Base-by-base conservation (phyloP, 1,140 invertebrate genomes). In the Lineus longissimus region DNA sequence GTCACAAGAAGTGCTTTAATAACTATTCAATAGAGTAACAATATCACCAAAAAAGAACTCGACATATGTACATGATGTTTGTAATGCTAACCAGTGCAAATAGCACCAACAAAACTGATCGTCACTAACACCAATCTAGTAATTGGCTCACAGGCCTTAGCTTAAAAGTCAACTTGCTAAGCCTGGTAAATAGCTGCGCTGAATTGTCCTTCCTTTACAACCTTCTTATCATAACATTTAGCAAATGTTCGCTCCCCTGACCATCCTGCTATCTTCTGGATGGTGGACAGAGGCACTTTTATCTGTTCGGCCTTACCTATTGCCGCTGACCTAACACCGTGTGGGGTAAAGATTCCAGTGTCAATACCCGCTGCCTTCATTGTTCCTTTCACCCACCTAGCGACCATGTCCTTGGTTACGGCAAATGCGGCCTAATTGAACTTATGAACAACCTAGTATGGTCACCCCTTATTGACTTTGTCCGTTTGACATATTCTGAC, bases 291-390 rank as follows among this genome's bases (percentile, higher is more conserved):
- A 25, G 59, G 51, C 19, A 67, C 55, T 2, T 59, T 36, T 22
- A n/a, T 17, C 15, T 17, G 1, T 30, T 62, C 40, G 22, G 61
- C 61, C n/a, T 33, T 55, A 27, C 41, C 55, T 9, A 56, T 59
- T n/a, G 64, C 47, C 1, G 62, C 59, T 27, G 62, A 19, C 43
- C 66, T 56, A 27, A 47, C 59, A 61, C 62, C 64, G 31, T 67
- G 66, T 15, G 59, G 25, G 30, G 11, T 43, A 64, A 64, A 67
- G 15, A 51, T 59, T 13, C 0, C n/a, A 29, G 51, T 61, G 29
- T 67, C 55, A 36, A 67, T 61, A 36, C 66, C 66, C 29, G 59
- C 47, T 7, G 23, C 19, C n/a, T 30, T 15, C 7, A 67, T 9
- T 11, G 43, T 19, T 9, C 1, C 6, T 27, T 64, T 63, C 2